phyloP scores from a whole-genome alignment of 1,140 invertebrate genomes.

The Diploscapter pachys region DNA sequence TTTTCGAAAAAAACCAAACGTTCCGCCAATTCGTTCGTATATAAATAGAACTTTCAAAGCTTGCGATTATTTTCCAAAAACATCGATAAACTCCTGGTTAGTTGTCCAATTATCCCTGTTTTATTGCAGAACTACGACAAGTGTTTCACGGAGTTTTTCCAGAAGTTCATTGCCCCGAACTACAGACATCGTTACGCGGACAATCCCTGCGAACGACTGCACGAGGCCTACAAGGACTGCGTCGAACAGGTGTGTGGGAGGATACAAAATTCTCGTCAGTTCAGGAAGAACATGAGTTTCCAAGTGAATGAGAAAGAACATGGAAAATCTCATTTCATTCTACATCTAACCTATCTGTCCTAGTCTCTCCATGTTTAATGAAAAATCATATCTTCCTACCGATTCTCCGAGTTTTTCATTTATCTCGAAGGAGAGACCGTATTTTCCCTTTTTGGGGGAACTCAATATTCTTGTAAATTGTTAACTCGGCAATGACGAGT shows the following conservation, averaged over 20 bases:
- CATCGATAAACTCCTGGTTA: background rate
- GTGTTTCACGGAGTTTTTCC: constrained; percentile 54
- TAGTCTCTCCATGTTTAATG: constrained; percentile 1
- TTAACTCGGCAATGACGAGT: too few species aligned
- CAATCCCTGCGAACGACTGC: constrained; percentile 54
- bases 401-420: too few species aligned
- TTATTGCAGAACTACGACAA: constrained; percentile 53
- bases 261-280: too few species aligned
- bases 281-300: too few species aligned
- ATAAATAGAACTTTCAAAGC: background rate
- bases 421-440: background rate
- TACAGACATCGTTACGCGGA: constrained; percentile 35
- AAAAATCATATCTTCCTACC: too few species aligned
- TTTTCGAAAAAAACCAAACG: background rate
- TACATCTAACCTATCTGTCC: too few species aligned
- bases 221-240: constrained; percentile 47
- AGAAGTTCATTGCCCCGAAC: constrained; percentile 49
- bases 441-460: background rate
- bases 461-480: too few species aligned
- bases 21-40: background rate
- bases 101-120: constrained; percentile 13
- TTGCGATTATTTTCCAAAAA: background rate
- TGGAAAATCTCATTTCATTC: background rate
- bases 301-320: constrained; percentile 2
- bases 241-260: constrained; percentile 48